phyloP scores from a whole-genome alignment of 2,797 vertebrate genomes.

The Zonotrichia albicollis region DNA sequence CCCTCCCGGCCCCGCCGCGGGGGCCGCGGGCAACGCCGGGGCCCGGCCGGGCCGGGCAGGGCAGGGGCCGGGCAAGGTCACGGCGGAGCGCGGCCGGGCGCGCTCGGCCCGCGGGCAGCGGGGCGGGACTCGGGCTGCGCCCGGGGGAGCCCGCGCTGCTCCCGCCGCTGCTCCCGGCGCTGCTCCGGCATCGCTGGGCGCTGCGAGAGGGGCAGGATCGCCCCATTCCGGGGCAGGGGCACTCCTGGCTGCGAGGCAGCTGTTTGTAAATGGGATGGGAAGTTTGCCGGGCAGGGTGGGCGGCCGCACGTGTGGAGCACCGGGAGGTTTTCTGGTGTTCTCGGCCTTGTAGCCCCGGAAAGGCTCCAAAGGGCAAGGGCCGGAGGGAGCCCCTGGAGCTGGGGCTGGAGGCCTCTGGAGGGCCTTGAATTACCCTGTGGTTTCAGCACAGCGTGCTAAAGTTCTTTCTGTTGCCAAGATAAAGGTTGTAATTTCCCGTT shows the following conservation, averaged over 20 bases:
- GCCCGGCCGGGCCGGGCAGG: neutral
- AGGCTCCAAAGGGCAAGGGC: neutral
- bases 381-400: rapidly evolving
- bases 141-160: neutral
- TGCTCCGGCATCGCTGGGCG: neutral
- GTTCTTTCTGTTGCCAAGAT: neutral
- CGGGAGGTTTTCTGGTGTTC: neutral
- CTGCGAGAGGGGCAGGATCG: neutral
- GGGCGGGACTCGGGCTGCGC: neutral
- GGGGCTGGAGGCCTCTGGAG: neutral
- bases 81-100: neutral
- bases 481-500: neutral
- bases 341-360: rapidly evolving
- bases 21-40: neutral
- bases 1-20: neutral
- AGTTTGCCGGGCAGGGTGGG: rapidly evolving
- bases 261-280: neutral
- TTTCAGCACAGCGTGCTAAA: neutral
- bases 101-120: neutral
- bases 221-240: neutral
- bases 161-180: neutral
- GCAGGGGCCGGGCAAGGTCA: neutral
- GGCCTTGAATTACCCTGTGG: neutral
- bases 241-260: neutral
- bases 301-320: neutral